Evolutionary conservation across 2,888 invertebrate species (phyloP), one percentile per base, ranked within the genome.

Genomic region (Eudasyphora cyanicolor): DNA sequence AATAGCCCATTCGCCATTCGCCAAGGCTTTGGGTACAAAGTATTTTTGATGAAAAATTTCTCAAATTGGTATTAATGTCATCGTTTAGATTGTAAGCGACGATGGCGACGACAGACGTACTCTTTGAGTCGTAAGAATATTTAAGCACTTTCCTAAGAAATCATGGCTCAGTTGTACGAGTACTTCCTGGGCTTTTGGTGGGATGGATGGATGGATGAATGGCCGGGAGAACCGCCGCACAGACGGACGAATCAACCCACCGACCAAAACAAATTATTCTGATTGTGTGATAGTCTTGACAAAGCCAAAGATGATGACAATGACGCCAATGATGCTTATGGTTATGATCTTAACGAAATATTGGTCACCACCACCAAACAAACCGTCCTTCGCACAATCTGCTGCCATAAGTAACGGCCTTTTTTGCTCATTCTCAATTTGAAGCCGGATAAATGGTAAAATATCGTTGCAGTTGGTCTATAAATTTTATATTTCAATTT

Each of bases 401-500:
- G 62, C 19, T 2, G 21, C 21, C 3, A 57, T 24, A 69, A 51
- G n/a, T 69, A 76, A 76, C 49, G 35, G 76, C 24, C 29, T 6
- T 17, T 78, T 27, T 69, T 17, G 3, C 19, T 7, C 64, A 29
- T 60, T n/a, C n/a, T n/a, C n/a, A n/a, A 70, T 45, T 76, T 67
- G 24, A 64, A 74, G 19, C 67, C 10, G 32, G 51, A 38, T 45
- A 71, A 76, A 32, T 32, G 38, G 12, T 78, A 42, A 78, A 73
- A 76, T 84, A 75, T 81, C 64, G 64, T 62, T 57, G 78, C 64
- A 29, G 71, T 60, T 81, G 70, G 78, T 81, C 84, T 60, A 81
- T 78, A 84, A 84, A 81, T 84, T 81, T 71, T 76, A 84, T 84
- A 84, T 78, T 84, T 84, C 84, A 84, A 81, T 81, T 81, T 77